Base-by-base conservation (phyloP, 1,140 invertebrate species). In the Maniola jurtina region DNA sequence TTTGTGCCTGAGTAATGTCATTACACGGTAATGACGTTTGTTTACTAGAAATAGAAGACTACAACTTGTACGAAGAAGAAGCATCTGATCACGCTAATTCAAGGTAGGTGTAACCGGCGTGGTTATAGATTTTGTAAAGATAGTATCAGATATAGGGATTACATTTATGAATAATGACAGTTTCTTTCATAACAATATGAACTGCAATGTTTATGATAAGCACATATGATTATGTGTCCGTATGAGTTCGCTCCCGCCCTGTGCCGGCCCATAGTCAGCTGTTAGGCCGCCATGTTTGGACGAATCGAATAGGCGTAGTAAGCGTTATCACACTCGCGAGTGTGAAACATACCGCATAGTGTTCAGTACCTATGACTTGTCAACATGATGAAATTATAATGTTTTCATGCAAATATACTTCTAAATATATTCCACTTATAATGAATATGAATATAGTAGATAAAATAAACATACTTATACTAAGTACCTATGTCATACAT, bases 271-370 rank as follows among this genome's bases (percentile, higher is more conserved):
- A 80, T 87, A 89, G 91, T 92, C 91, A 92, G 91, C 91, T 92
- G 91, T 92, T 92, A 81, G 79, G 80, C 84, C 88, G 91, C 91
- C 91, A 92, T 92, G 88, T 92, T 92, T 89, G 85, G 81, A 80
- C 75, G 80, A 83, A 84, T 84, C 77, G 79, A 88, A 90, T 88
- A 90, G 88, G 85, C 86, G 88, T 88, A 90, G 84, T 89, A 89
- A 76, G 79, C 84, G 79, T 83, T 76, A 36, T 67, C 55, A 57
- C n/a, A 38, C 34, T 38, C 55, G 34, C 55, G 15, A 38, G 40
- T 15, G 40, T 15, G 0, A 38, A 15, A 57, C 55, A 56, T n/a
- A 38, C 15, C 10, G 35, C 36, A 38, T 55, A 35, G 15, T 55
- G 33, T 55, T 55, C 15, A 38, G 6, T 55, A n/a, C n/a, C n/a